These are phyloP conservation scores for Montipora cactus DNA, from an alignment of 64 coral and sea anemone genomes.

Conservation along the genomic window DNA sequence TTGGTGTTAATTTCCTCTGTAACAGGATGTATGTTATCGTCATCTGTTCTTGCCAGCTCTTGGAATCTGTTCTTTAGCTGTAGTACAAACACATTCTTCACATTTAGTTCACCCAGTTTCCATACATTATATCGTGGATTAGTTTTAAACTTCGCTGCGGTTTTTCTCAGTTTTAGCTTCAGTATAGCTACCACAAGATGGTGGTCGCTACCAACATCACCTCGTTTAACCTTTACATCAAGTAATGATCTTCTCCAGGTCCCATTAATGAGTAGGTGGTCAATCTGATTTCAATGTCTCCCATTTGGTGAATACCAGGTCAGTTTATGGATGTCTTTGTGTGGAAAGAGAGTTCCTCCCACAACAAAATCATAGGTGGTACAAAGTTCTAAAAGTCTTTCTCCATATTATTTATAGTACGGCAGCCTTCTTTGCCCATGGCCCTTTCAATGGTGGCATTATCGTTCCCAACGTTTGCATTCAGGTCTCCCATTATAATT, in stretches of 20 bases:
- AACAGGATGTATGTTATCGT: too few species aligned
- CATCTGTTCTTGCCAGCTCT: too few species aligned
- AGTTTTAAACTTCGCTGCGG: too few species aligned
- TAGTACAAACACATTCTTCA: too few species aligned
- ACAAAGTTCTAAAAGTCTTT: constrained; percentile 41
- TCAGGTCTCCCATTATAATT: not conserved
- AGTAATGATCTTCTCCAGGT: constrained; percentile 6
- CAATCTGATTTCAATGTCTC: constrained; percentile 51
- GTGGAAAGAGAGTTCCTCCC: constrained; percentile 54
- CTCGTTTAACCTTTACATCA: constrained; percentile 9
- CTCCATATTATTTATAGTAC: constrained; percentile 28
- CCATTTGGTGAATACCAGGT: constrained; percentile 48
- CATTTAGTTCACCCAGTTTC: too few species aligned
- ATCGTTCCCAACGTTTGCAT: constrained; percentile 31
- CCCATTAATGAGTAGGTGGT: constrained; percentile 56
- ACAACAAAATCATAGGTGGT: constrained; percentile 20
- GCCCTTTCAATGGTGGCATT: not conserved
- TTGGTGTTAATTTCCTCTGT: too few species aligned
- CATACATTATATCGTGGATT: too few species aligned
- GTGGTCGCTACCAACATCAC: constrained; percentile 1
- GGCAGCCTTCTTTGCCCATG: constrained; percentile 13
- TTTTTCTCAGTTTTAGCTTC: too few species aligned
- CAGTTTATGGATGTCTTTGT: constrained; percentile 18
- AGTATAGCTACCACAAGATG: too few species aligned
- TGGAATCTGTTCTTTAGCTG: too few species aligned